Conservation (phyloP, 2,113 vertebrate genomes). For the Xiphophorus maculatus region DNA sequence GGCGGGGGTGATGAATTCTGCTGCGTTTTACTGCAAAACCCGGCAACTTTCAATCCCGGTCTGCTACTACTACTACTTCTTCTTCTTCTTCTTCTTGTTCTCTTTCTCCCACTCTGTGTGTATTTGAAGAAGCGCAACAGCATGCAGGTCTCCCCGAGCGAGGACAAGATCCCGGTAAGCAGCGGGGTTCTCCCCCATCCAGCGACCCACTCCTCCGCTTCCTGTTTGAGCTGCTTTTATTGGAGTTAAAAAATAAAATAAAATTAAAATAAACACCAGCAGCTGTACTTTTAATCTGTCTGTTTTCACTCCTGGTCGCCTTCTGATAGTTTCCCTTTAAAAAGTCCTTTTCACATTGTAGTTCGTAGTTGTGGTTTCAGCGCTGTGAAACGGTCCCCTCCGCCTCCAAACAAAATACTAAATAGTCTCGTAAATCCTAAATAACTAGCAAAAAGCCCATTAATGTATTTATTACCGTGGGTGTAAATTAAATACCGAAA, state of each 20-base stretch:
- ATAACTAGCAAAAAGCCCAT: no score
- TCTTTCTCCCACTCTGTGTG: constrained; percentile 36
- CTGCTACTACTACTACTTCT: constrained; percentile 20
- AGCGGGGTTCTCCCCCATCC: neutral
- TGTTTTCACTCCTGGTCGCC: no score
- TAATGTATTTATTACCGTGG: neutral
- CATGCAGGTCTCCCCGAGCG: constrained; percentile 82
- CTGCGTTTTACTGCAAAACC: constrained; percentile 7
- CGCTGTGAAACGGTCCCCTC: no score
- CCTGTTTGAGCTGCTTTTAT: neutral
- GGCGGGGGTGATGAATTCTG: constrained; percentile 12
- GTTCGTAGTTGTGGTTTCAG: no score
- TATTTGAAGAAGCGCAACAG: constrained; percentile 69
- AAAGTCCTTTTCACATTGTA: no score
- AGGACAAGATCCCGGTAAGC: constrained; percentile 82
- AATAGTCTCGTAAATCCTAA: no score
- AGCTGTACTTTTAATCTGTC: no score
- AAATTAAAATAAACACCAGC: no score
- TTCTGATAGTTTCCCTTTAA: no score
- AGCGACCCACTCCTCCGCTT: neutral
- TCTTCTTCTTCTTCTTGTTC: constrained; percentile 14
- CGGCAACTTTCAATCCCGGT: constrained; percentile 54
- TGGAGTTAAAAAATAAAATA: neutral
- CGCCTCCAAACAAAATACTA: no score
- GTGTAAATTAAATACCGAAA: neutral